phyloP scores from a whole-genome alignment of 2,888 invertebrate species.

The Aleiodes leptofemur region DNA sequence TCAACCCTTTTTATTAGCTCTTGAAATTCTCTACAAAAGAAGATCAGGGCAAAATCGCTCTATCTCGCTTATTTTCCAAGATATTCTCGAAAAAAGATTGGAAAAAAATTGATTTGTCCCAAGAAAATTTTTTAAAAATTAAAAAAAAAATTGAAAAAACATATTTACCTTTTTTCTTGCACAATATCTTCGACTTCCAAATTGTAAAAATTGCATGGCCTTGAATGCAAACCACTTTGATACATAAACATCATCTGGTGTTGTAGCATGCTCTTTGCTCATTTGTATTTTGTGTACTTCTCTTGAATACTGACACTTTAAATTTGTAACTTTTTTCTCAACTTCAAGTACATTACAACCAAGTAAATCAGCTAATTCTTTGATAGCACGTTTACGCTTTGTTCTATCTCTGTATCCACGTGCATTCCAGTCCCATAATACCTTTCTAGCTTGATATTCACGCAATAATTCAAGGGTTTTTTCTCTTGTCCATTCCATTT shows the following conservation, averaged over 20 bases:
- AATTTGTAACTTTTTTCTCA: constrained; percentile 66
- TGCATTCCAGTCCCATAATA: constrained; percentile 67
- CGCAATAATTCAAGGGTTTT: constrained; percentile 64
- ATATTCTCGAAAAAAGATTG: background rate
- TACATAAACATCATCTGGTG: constrained; percentile 64
- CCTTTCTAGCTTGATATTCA: constrained; percentile 64
- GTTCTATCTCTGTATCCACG: constrained; percentile 64
- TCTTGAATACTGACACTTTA: constrained; percentile 66
- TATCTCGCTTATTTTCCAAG: background rate
- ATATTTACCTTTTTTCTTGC: constrained; percentile 63
- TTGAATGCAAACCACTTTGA: constrained; percentile 69
- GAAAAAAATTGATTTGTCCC: too few species aligned
- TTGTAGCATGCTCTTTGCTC: constrained; percentile 61
- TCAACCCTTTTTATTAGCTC: too few species aligned
- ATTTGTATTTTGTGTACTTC: constrained; percentile 67
- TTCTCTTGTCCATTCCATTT: constrained; percentile 67
- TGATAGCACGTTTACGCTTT: constrained; percentile 64
- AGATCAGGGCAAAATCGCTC: too few species aligned
- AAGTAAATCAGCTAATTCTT: constrained; percentile 64
- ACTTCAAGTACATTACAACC: constrained; percentile 65
- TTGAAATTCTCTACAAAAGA: too few species aligned
- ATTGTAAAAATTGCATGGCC: constrained; percentile 66
- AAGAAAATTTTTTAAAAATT: background rate
- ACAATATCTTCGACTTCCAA: constrained; percentile 64
- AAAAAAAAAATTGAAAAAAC: background rate